Evolutionary conservation across 2,797 vertebrate species (phyloP).

Genomic region (Emydoidea blandingii): DNA sequence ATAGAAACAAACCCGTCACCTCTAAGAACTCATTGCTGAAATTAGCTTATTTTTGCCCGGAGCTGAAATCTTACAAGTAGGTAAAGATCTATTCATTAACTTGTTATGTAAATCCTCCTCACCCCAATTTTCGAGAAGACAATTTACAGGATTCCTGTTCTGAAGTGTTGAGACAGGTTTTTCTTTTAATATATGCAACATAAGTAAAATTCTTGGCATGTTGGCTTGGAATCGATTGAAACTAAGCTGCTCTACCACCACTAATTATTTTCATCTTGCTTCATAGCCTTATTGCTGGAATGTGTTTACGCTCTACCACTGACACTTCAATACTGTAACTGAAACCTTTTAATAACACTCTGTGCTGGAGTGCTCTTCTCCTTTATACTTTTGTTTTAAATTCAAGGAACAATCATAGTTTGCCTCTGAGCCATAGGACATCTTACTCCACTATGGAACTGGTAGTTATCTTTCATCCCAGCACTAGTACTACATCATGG

Average conservation of each 20-base stretch:
- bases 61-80: neutral
- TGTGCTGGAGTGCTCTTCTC: neutral
- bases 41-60: conserved; percentile 14
- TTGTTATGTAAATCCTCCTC: conserved; percentile 2
- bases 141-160: neutral
- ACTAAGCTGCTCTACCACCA: neutral
- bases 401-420: neutral
- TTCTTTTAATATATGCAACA: conserved; percentile 51
- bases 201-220: conserved; percentile 61
- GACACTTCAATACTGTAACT: neutral
- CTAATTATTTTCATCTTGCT: neutral
- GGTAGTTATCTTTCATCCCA: neutral
- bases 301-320: neutral
- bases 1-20: neutral
- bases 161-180: neutral
- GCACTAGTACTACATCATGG: neutral
- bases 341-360: neutral
- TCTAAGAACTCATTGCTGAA: conserved; percentile 34
- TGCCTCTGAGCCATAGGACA: neutral
- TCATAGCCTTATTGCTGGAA: neutral
- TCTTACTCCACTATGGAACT: neutral
- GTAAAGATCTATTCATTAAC: conserved; percentile 55
- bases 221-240: conserved; percentile 29
- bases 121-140: neutral
- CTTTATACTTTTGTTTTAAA: neutral